Percentiles rank a stretch among this genome's conserved stretches.
phyloP scores from a whole-genome alignment of 2,797 vertebrate genomes.

The Discoglossus pictus region DNA sequence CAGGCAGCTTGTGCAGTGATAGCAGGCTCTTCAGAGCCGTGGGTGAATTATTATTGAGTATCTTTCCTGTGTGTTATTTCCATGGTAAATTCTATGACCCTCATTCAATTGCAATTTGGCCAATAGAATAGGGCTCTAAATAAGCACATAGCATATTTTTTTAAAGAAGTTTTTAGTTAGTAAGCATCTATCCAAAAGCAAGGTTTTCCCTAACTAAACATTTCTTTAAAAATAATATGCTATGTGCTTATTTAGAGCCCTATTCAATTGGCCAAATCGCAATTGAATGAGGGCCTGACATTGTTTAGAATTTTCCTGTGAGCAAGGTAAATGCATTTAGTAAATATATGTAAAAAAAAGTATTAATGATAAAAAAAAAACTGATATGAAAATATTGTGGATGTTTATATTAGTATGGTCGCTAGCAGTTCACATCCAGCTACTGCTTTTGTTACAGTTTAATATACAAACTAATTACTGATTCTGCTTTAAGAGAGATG shows the following conservation, averaged over 20 bases:
- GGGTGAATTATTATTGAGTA: conserved; percentile 21
- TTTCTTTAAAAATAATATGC: no score
- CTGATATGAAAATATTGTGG: neutral
- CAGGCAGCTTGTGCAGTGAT: conserved; percentile 13
- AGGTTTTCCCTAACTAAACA: no score
- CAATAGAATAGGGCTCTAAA: no score
- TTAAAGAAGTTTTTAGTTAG: no score
- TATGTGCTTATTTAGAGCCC: no score
- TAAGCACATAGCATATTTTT: no score
- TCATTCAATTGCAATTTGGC: no score
- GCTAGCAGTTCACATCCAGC: neutral
- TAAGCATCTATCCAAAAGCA: no score
- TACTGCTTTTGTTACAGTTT: conserved; percentile 1
- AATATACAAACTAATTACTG: conserved; percentile 7
- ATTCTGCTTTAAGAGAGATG: neutral
- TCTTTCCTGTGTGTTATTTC: conserved; percentile 13
- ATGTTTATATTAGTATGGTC: neutral
- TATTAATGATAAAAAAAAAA: neutral
- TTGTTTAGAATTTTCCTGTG: conserved; percentile 1
- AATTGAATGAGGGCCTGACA: neutral
- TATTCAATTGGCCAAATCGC: no score
- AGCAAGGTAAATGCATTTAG: neutral
- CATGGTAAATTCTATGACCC: conserved; percentile 20
- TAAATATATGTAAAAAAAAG: neutral
- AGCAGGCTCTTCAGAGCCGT: conserved; percentile 15